Base-by-base conservation (phyloP, 2,888 invertebrate species). In the Tanypteryx hageni region DNA sequence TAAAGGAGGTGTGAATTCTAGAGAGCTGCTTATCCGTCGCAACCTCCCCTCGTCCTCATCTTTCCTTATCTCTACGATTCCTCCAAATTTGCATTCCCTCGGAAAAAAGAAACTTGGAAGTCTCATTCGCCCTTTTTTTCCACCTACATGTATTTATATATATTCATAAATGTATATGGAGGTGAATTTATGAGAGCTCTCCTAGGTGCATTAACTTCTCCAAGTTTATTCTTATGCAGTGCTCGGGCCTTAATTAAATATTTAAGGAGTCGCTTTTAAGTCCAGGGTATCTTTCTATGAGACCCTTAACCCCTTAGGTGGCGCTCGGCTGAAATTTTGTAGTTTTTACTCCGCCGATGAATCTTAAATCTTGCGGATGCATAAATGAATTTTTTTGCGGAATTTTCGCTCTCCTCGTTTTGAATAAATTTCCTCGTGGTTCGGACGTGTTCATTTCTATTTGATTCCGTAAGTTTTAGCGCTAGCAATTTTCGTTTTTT, bases 161-260 rank as follows among this genome's bases (percentile, higher is more conserved):
- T 27, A 76, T 76, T 76, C 76, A 76, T 76, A 76, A 76, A 76
- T 76, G 76, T 22, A 76, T 76, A 76, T 27, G 76, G 76, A 76
- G 27, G 27, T 10, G 76, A 22, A 27, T 76, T 76, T 27, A 27
- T 76, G 22, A 76, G 27, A 76, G 14, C 61, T 59, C 61, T 59
- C 27, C 27, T 56, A 56, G 18, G 7, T 31, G 44, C 83, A 27
- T 57, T 56, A n/a, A 85, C 86, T 31, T 61, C 86, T 61, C 13
- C 14, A 59, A 86, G 64, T 89, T 89, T 18, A 27, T 59, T 27
- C 86, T 4, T 44, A 64, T 64, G 61, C 64, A 64, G 89, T 83
- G 59, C 86, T 31, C 18, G 27, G 89, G 61, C 2, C 31, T 27
- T 59, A 89, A 31, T 89, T 89, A 31, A 64, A 89, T 64, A 89